Conservation (phyloP, 2,113 vertebrate genomes). For the Salvelinus namaycush region DNA sequence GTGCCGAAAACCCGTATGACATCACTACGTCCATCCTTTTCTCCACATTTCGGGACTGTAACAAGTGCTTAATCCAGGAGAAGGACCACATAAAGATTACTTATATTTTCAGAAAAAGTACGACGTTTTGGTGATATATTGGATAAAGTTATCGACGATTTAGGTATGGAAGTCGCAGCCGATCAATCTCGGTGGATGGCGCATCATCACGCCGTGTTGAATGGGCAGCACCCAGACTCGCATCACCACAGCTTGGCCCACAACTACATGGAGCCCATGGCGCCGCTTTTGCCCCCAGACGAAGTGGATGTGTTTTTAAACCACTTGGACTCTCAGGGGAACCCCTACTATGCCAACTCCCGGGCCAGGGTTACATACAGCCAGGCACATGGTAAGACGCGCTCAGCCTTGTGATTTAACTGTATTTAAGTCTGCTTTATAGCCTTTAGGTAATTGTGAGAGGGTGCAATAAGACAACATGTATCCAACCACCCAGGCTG, state of each 20-base stretch:
- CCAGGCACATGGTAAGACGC: conserved; percentile 89
- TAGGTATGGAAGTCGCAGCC: conserved; percentile 88
- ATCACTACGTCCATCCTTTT: not conserved
- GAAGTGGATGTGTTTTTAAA: conserved; percentile 99
- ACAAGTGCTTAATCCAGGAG: not conserved
- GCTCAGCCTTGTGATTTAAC: conserved; percentile 4
- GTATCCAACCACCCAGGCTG: too few species aligned
- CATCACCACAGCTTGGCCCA: conserved; percentile 95
- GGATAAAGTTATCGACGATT: conserved; percentile 21
- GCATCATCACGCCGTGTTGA: conserved; percentile 95
- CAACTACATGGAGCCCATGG: conserved; percentile 97
- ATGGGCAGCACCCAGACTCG: conserved; percentile 94
- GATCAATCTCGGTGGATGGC: conserved; percentile 99
- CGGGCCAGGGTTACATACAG: conserved; percentile 96
- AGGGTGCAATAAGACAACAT: too few species aligned
- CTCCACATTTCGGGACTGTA: conserved; percentile 3
- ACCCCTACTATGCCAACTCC: conserved; percentile 95
- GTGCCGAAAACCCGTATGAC: not conserved
- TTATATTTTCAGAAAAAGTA: not conserved
- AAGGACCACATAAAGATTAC: not conserved
- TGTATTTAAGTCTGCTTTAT: too few species aligned
- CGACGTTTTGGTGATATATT: not conserved
- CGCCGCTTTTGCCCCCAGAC: conserved; percentile 95
- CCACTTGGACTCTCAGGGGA: conserved; percentile 96
- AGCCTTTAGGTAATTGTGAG: too few species aligned